These are phyloP conservation scores for Bryconaethiops microstoma DNA, from an alignment of 2,797 vertebrate species.

Conservation along the genomic window DNA sequence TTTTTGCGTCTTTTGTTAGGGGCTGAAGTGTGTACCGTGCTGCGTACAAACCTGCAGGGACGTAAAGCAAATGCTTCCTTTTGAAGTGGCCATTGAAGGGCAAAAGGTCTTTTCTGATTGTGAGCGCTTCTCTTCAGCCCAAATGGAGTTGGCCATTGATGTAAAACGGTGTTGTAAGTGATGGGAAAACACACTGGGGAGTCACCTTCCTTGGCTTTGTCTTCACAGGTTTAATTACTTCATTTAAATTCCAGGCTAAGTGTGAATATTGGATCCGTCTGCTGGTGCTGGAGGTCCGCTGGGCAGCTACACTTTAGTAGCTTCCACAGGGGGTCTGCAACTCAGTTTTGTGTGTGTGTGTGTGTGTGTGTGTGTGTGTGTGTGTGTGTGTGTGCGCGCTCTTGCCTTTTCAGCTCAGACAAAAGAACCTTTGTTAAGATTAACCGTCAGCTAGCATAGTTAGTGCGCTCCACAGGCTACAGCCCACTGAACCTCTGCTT, in stretches of 20 bases:
- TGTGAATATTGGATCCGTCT: conserved; percentile 65
- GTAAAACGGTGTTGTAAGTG: conserved; percentile 35
- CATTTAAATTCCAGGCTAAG: conserved; percentile 62
- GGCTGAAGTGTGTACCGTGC: neutral
- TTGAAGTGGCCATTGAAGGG: conserved; percentile 45
- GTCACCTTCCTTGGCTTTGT: conserved; percentile 11
- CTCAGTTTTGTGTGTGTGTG: conserved; percentile 44
- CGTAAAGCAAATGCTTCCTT: conserved; percentile 28
- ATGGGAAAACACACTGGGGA: conserved; percentile 25
- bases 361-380: conserved; percentile 21
- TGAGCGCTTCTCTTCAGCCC: conserved; percentile 29
- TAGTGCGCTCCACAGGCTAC: neutral
- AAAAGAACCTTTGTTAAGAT: conserved; percentile 53
- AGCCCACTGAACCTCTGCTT: conserved; percentile 7
- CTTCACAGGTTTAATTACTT: conserved; percentile 55
- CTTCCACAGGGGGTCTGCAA: conserved; percentile 60
- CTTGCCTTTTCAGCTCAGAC: conserved; percentile 33
- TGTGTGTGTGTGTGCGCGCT: conserved; percentile 15
- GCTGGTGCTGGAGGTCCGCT: conserved; percentile 45
- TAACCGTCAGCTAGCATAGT: conserved; percentile 27
- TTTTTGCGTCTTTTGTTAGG: neutral
- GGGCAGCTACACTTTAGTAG: conserved; percentile 59
- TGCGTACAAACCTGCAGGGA: conserved; percentile 19
- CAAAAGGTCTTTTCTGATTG: conserved; percentile 44
- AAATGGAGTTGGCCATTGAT: conserved; percentile 32